Base-by-base conservation (phyloP, 2,113 vertebrate species). In the Cyprinodon tularosa region DNA sequence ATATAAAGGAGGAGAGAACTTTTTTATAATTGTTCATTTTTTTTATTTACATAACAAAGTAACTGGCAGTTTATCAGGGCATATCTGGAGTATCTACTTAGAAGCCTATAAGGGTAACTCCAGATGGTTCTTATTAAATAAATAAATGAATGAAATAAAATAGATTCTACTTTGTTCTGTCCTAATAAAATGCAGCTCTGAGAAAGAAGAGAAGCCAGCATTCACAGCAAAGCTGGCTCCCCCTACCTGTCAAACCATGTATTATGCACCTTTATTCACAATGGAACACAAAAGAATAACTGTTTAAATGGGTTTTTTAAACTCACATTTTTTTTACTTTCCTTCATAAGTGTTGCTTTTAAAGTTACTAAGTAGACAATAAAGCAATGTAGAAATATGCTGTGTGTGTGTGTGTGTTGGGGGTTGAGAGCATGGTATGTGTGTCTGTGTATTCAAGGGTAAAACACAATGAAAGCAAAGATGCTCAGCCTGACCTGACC, bases 241-340 rank as follows among this genome's bases (percentile, higher is more conserved):
- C 76, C 17, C 86, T 88, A 78, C 68, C 65, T 77, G 84, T 59
- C 17, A 70, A 14, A 66, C 40, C 57, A 61, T 4, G 57, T 7
- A 63, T 0, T 4, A 14, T 29, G 62, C 75, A 70, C 22, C 38
- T 29, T 7, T 20, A 40, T n/a, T 59, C 8, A 59, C 53, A 20
- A 4, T 29, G 4, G 9, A 10, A n/a, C 10, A 39, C 15, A 63
- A 1, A 20, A 20, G 6, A 22, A 10, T 22, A 22, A 20, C 5
- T 20, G 3, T 22, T 59, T 17, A 7, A 17, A 15, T 17, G 37
- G 2, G 4, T 62, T 36, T 29, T 13, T 62, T 11, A 1, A 14
- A 38, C 4, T 38, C 13, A 29, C 10, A 38, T 38, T 17, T 29
- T 29, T 20, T 53, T 39, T 38, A 39, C 4, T 63, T 20, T 63